These are phyloP conservation scores for Aphidoletes aphidimyza DNA, from an alignment of 2,888 invertebrate species.

Conservation along the genomic window DNA sequence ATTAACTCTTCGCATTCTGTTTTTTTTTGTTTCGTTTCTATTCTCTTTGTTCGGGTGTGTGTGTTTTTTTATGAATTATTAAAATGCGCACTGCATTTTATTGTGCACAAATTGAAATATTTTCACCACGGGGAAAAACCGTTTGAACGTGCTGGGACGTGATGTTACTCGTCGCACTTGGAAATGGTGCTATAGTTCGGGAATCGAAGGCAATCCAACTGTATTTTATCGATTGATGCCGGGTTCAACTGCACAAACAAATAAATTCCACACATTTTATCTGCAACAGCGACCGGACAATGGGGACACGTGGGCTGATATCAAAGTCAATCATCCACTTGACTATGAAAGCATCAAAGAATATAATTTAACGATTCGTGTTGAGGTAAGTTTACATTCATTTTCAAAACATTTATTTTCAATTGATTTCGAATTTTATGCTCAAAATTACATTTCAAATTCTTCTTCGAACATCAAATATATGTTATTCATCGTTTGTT, in stretches of 20 bases:
- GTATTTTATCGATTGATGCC: conserved; percentile 96
- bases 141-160: conserved; percentile 11
- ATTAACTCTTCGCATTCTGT: conserved; percentile 43
- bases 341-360: conserved; percentile 96
- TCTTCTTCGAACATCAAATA: neutral
- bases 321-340: conserved; percentile 94
- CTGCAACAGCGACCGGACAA: conserved; percentile 93
- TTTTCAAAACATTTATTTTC: neutral
- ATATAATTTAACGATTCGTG: conserved; percentile 94
- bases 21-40: conserved; percentile 3
- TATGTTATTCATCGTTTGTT: too few species aligned
- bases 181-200: conserved; percentile 91
- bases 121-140: too few species aligned
- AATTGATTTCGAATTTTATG: neutral
- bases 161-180: too few species aligned
- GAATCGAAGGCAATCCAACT: conserved; percentile 94
- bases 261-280: conserved; percentile 95
- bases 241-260: conserved; percentile 94
- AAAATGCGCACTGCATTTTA: neutral
- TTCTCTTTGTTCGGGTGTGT: too few species aligned
- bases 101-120: neutral
- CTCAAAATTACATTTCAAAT: conserved; percentile 7
- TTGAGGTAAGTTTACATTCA: conserved; percentile 92
- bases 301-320: conserved; percentile 94
- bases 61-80: conserved; percentile 7